Conservation (phyloP, 2,888 invertebrate genomes). For the Branchellion lobata region DNA sequence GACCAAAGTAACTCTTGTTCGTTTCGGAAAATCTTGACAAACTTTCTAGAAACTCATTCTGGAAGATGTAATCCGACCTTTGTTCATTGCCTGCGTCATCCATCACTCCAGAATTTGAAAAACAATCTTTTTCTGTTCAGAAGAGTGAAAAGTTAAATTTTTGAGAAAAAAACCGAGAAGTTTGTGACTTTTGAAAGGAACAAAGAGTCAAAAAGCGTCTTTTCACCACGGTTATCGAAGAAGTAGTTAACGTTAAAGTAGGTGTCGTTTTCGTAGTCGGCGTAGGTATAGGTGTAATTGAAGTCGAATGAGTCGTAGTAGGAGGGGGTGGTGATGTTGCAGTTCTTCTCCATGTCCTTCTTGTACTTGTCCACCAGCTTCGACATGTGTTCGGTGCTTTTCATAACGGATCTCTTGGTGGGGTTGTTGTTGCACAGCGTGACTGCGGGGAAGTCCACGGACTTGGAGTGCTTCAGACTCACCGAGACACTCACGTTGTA, state of each 20-base stretch:
- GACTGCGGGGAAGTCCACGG: slow-evolving; percentile 44
- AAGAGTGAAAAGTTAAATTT: no score
- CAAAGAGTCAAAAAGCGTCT: no score
- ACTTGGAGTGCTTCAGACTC: slow-evolving; percentile 20
- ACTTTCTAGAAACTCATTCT: background rate
- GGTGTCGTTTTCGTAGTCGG: no score
- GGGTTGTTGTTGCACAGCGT: slow-evolving; percentile 49
- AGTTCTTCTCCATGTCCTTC: background rate
- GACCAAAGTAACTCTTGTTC: background rate
- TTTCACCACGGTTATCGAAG: no score
- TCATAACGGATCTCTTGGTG: slow-evolving; percentile 16
- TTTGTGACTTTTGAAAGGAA: no score
- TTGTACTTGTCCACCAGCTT: background rate
- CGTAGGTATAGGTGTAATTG: background rate
- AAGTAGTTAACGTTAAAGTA: no score
- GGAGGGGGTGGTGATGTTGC: background rate
- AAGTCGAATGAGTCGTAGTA: no score
- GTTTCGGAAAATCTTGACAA: background rate
- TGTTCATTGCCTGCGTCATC: background rate
- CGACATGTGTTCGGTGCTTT: background rate
- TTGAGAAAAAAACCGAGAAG: no score
- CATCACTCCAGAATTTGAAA: slow-evolving; percentile 4
- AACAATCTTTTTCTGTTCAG: no score
- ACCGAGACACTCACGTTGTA: slow-evolving; percentile 28
- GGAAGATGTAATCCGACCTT: slow-evolving; percentile 10